A percentile compares a stretch with the other conserved stretches of the same genome.
Evolutionary conservation across 2,888 invertebrate genomes (phyloP).

Genomic region (Choristoneura rosaceana): DNA sequence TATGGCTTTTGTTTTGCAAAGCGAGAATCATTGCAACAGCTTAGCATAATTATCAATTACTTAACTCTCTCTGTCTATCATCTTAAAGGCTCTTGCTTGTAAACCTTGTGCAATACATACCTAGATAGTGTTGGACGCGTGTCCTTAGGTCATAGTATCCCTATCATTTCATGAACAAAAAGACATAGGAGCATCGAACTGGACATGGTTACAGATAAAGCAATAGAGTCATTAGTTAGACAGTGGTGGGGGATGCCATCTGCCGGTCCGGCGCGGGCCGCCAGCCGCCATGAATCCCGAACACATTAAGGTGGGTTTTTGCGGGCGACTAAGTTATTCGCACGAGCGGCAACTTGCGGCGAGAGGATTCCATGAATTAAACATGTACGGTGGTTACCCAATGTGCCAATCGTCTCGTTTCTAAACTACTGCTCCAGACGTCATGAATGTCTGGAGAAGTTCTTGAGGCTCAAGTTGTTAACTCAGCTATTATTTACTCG

Average conservation of each 20-base stretch:
- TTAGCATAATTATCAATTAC: no score
- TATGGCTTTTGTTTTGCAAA: background rate
- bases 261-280: no score
- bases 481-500: background rate
- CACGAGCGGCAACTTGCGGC: background rate
- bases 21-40: background rate
- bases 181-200: background rate
- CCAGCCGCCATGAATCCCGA: constrained; percentile 18
- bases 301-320: constrained; percentile 31
- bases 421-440: background rate
- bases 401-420: background rate
- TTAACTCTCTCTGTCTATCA: no score
- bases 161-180: background rate
- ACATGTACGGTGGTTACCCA: constrained; percentile 10
- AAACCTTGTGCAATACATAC: no score
- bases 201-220: background rate
- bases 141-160: background rate
- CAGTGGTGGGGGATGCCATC: background rate
- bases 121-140: no score
- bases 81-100: no score
- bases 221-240: background rate
- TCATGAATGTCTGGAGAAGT: background rate
- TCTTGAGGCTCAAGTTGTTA: background rate
- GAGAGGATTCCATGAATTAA: constrained; percentile 26
- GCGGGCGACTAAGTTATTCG: constrained; percentile 22